Base-by-base conservation (phyloP, 1,140 invertebrate species). In the Nasonia vitripennis region DNA sequence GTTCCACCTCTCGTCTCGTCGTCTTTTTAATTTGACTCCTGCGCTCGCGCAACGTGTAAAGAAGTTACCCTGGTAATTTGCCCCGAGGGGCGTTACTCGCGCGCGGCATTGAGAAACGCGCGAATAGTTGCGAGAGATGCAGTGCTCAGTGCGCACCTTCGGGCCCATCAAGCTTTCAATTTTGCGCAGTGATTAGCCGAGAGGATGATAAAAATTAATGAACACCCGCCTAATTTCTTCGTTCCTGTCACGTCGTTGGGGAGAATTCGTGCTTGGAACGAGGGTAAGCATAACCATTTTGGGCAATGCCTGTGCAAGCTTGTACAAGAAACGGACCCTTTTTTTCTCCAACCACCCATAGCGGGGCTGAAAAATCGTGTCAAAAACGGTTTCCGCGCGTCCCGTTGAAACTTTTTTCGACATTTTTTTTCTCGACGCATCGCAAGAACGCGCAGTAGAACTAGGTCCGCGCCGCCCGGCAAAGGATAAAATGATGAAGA, bases 1-100 rank as follows among this genome's bases (percentile, higher is more conserved):
- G 45, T 86, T 77, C 68, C 7, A 45, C 23, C 17, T 34, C 7
- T 62, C 78, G 34, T 37, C 41, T 45, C 41, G 41, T 73, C 83
- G 45, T 17, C 27, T 81, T 81, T 55, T 75, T 55, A 31, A 62
- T 67, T 31, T 31, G 23, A 67, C 41, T 71, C 34, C 7, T 81
- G 71, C 51, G 73, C 80, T 62, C 62, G 27, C 62, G 27, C 41
- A 70, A 83, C 45, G 68, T 68, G 81, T 78, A 71, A 82, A 51
- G 84, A 88, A 84, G 80, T 85, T 62, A 62, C 48, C 68, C 79
- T 78, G 67, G 86, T 86, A 89, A 89, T 89, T 89, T 90, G 74
- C 78, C 62, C 78, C 78, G 88, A 88, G 87, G 88, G 87, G 89
- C 90, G 87, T 87, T 87, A 79, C 78, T 83, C 68, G 45, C 62